Base-by-base conservation (phyloP, 2,797 vertebrate genomes). In the Valencia hispanica region DNA sequence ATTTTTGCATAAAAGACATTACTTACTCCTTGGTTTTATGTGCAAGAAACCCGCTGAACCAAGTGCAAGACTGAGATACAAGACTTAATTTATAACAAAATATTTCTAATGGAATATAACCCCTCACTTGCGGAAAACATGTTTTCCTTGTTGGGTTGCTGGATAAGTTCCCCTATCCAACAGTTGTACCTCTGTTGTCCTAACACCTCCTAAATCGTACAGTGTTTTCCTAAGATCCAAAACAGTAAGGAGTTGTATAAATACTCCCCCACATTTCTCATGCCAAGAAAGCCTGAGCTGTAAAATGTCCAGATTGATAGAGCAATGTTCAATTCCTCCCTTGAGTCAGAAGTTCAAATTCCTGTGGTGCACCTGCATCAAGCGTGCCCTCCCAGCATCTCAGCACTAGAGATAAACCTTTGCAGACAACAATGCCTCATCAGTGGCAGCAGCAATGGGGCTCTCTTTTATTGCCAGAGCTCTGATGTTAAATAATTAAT, bases 251-350 rank as follows among this genome's bases (percentile, higher is more conserved):
- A 81, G 77, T 89, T 85, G 82, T 86, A 93, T 89, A 93, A 94
- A 94, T 91, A 93, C 94, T 86, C 94, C 93, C 91, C 90, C 93
- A 92, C 90, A 89, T 93, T 94, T 94, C 93, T 93, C 93, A 93
- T 81, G 87, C 85, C 91, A 86, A 80, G 87, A 86, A 92, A 89
- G 86, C 84, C 87, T 41, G 76, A 77, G 90, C 90, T 87, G 91
- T 95, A 95, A 95, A 96, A 94, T 79, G 93, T 47, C 69, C 85
- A 91, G 94, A 95, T 92, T 94, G 93, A 95, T 94, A 83, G 94
- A 94, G 88, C 90, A 87, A 89, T 91, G 92, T 92, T 91, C 90
- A 91, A 88, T 91, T 91, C 92, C 89, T 93, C 92, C 91, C 91
- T 82, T 76, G 90, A 93, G 93, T 89, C 89, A 84, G 90, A 94